Percentiles rank a stretch among this genome's conserved stretches.
These are phyloP conservation scores for Leptothorax acervorum DNA, from an alignment of 2,888 invertebrate genomes.

Conservation along the genomic window DNA sequence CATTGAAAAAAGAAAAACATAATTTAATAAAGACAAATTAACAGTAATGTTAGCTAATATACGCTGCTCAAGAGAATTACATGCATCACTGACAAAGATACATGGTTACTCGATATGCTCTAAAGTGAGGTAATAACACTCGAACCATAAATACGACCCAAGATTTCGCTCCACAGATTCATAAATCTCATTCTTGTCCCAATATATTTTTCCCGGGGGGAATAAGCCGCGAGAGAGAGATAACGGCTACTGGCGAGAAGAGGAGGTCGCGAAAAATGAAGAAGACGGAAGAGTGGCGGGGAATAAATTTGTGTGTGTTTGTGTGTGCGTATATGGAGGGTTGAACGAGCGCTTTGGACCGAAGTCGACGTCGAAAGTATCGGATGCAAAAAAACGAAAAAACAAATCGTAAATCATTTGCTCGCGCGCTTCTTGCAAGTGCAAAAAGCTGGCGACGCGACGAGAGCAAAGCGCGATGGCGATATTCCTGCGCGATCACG, in stretches of 20 bases:
- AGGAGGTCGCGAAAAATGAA: constrained; percentile 48
- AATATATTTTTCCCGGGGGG: constrained; percentile 49
- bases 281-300: constrained; percentile 4
- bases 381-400: constrained; percentile 52
- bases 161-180: constrained; percentile 49
- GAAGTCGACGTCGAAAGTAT: constrained; percentile 41
- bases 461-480: constrained; percentile 27
- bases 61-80: neutral
- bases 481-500: constrained; percentile 36
- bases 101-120: constrained; percentile 44
- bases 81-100: constrained; percentile 39
- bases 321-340: neutral
- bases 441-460: constrained; percentile 41
- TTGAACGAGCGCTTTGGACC: constrained; percentile 23
- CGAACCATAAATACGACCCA: constrained; percentile 52
- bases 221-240: constrained; percentile 44
- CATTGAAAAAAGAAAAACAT: neutral
- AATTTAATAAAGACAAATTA: neutral
- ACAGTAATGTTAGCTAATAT: constrained; percentile 3
- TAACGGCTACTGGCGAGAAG: constrained; percentile 42
- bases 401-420: constrained; percentile 57
- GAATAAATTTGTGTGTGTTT: constrained; percentile 40
- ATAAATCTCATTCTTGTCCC: constrained; percentile 54
- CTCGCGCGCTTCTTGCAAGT: constrained; percentile 30
- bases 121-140: constrained; percentile 55